A percentile compares a stretch with the other conserved stretches of the same genome.
Evolutionary conservation across 1,140 invertebrate genomes (phyloP).

Genomic region (Nixonia krombeini): DNA sequence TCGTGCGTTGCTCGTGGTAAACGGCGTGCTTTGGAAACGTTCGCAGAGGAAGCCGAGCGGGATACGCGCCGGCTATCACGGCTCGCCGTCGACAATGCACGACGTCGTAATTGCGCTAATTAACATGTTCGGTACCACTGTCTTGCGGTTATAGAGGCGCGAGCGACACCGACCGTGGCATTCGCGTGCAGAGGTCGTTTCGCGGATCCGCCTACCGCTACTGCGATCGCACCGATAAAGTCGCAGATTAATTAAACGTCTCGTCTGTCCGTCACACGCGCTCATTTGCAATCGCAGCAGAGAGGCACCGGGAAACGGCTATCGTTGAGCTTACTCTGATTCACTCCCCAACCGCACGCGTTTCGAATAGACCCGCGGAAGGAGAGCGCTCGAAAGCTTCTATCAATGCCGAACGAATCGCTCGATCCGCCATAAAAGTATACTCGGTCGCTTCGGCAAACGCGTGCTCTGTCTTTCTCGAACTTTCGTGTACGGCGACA

Average conservation of each 20-base stretch:
- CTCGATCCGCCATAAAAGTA: too few species aligned
- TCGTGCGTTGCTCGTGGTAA: slow-evolving; percentile 51
- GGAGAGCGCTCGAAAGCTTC: too few species aligned
- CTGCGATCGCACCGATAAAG: slow-evolving; percentile 21
- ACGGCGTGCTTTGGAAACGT: slow-evolving; percentile 44
- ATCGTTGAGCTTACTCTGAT: too few species aligned
- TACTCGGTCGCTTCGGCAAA: too few species aligned
- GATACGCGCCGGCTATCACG: slow-evolving; percentile 22
- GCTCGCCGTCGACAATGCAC: slow-evolving; percentile 41
- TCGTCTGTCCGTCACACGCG: too few species aligned
- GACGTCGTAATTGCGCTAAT: slow-evolving; percentile 50
- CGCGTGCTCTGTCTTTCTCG: too few species aligned
- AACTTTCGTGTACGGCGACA: too few species aligned
- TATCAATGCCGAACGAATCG: too few species aligned
- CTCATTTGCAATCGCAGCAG: too few species aligned
- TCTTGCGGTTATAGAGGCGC: slow-evolving; percentile 35
- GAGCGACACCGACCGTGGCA: slow-evolving; percentile 36
- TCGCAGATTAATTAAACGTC: background rate
- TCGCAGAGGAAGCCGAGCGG: slow-evolving; percentile 47
- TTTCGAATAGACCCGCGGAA: too few species aligned
- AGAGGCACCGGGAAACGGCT: too few species aligned
- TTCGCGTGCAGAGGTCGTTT: slow-evolving; percentile 26
- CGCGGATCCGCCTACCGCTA: slow-evolving; percentile 32
- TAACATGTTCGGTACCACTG: slow-evolving; percentile 47
- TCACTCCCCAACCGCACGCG: too few species aligned